Percentiles rank a stretch among this genome's conserved stretches.
phyloP scores from a whole-genome alignment of 2,113 vertebrate species.

The Sisor rabdophorus region DNA sequence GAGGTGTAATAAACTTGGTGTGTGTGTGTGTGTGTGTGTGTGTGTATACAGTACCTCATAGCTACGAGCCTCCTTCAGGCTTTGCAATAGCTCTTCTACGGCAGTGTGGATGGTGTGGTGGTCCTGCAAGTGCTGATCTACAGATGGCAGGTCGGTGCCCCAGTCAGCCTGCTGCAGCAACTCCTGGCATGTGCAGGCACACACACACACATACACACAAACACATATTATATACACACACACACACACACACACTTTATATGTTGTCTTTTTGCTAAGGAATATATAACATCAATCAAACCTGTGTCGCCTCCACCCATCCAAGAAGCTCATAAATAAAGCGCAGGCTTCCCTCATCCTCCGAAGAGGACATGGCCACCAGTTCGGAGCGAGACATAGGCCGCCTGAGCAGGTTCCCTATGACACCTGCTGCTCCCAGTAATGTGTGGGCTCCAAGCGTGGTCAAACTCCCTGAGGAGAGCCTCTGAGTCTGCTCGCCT shows the following conservation, averaged over 20 bases:
- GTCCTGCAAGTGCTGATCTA: conserved; percentile 84
- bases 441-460: conserved; percentile 61
- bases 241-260: conserved; percentile 2
- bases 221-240: conserved; percentile 21
- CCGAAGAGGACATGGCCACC: conserved; percentile 89
- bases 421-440: conserved; percentile 66
- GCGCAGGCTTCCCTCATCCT: conserved; percentile 91
- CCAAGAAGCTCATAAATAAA: conserved; percentile 95
- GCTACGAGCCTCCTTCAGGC: conserved; percentile 84
- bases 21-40: conserved; percentile 11
- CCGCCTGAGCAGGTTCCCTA: conserved; percentile 81
- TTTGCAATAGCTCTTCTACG: conserved; percentile 82
- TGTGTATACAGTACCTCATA: conserved; percentile 75
- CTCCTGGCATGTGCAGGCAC: conserved; percentile 68
- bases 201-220: conserved; percentile 5
- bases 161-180: conserved; percentile 88
- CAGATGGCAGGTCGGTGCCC: conserved; percentile 88
- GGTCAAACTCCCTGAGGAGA: conserved; percentile 70
- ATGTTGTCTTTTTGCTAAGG: not conserved
- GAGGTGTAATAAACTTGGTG: not conserved
- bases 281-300: not conserved
- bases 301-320: conserved; percentile 98
- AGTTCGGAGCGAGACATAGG: conserved; percentile 85
- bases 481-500: conserved; percentile 64
- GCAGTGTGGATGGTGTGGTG: conserved; percentile 81